Evolutionary conservation across 2,888 invertebrate species (phyloP), one percentile per base, ranked within the genome.

Genomic region (Cephus sareptanus): DNA sequence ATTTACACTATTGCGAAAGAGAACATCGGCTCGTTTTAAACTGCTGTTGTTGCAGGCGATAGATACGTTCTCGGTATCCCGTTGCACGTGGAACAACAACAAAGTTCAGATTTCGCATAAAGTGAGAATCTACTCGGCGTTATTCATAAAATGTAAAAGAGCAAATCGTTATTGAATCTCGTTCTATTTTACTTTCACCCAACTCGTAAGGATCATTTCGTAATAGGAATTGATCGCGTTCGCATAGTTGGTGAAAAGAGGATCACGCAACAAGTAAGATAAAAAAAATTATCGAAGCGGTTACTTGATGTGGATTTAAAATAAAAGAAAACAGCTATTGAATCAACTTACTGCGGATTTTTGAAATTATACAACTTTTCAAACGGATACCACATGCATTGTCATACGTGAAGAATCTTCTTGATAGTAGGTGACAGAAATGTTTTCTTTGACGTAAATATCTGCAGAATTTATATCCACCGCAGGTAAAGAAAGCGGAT

Each of bases 1-100:
- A 75, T 70, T 56, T 81, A 75, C 78, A 76, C 78, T 75, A 79
- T 82, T 85, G 81, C 83, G 78, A 84, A 83, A 83, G 81, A 77
- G 56, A 79, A 81, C 83, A 83, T 82, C 80, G 82, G 82, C 82
- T 82, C 85, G 86, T 85, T 87, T 88, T 84, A 82, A 87, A 86
- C 82, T 83, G 80, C 82, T 82, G 80, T 77, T 81, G 77, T 79
- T 83, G 82, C 83, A 82, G 83, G 81, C 79, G 79, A 77, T 76
- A 78, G 75, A 78, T 77, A 80, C 56, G 73, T 56, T 23, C 23
- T 23, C 56, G 56, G 23, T 56, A 23, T 56, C 56, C 56, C 56
- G 56, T 56, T 56, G 56, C 56, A 56, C 23, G 23, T 56, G 23
- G 56, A 2, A 23, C 56, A 56, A 23, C 56, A 56, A 56, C 9